These are phyloP conservation scores for Malachius bipustulatus DNA, from an alignment of 2,888 invertebrate genomes.

Conservation along the genomic window DNA sequence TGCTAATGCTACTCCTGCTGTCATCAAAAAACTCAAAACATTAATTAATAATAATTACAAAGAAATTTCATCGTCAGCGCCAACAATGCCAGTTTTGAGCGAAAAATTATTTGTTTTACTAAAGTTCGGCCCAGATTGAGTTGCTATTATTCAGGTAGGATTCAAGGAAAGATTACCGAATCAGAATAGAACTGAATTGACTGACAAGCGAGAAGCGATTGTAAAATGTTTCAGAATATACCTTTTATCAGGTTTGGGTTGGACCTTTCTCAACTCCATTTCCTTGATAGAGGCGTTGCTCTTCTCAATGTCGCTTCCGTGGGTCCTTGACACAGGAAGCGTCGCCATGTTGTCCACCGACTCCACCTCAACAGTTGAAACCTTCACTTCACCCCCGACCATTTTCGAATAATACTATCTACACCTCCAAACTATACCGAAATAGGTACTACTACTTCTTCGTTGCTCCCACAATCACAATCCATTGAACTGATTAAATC, in stretches of 20 bases:
- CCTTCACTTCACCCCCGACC: conserved; percentile 71
- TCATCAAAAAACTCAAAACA: no score
- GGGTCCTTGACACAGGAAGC: conserved; percentile 67
- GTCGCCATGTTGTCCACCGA: conserved; percentile 82
- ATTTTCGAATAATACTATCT: conserved; percentile 31
- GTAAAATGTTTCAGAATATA: no score
- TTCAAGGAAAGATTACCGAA: no score
- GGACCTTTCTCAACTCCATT: conserved; percentile 76
- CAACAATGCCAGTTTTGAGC: no score
- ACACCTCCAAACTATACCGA: conserved; percentile 8
- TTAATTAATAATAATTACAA: no score
- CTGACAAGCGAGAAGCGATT: no score
- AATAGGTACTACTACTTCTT: conserved; percentile 14
- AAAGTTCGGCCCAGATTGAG: no score
- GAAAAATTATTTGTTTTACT: no score
- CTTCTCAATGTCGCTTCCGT: conserved; percentile 65
- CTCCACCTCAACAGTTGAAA: conserved; percentile 80
- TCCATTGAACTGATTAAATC: conserved; percentile 9
- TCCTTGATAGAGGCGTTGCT: conserved; percentile 75
- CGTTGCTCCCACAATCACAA: conserved; percentile 21
- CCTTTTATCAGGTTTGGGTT: conserved; percentile 77
- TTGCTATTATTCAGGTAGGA: no score
- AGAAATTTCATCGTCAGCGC: no score
- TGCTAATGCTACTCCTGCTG: no score
- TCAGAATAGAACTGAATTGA: no score